Evolutionary conservation across 1,140 invertebrate species (phyloP).

Genomic region (Lethocerus indicus): DNA sequence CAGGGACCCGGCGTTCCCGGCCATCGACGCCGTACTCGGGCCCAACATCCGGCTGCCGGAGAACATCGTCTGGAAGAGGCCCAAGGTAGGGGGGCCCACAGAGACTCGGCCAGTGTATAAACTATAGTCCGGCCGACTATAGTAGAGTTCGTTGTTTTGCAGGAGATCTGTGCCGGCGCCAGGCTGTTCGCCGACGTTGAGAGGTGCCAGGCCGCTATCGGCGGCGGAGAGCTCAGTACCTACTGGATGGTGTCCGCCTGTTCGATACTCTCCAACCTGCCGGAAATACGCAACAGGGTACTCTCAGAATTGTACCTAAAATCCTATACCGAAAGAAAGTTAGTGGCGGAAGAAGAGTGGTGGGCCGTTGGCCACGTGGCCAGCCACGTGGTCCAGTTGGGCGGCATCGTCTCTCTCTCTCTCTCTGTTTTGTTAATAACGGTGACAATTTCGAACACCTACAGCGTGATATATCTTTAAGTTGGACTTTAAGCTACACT

Average conservation of each 20-base stretch:
- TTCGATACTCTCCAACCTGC: conserved; percentile 17
- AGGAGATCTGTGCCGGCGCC: conserved; percentile 17
- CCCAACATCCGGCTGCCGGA: conserved; percentile 12
- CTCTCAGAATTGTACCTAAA: not conserved
- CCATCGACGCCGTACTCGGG: conserved; percentile 15
- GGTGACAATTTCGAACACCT: not conserved
- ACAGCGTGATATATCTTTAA: not conserved
- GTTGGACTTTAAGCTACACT: not conserved
- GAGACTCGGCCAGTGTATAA: not conserved
- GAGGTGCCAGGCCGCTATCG: conserved; percentile 4
- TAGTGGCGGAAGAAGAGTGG: too few relatives aligned
- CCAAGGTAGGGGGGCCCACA: conserved; percentile 8
- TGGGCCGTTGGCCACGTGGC: too few relatives aligned
- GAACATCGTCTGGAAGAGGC: conserved; percentile 18
- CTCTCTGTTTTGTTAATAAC: not conserved
- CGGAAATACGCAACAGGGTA: conserved; percentile 20
- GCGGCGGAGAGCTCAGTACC: conserved; percentile 18
- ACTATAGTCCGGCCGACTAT: not conserved
- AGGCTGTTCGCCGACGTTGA: conserved; percentile 16
- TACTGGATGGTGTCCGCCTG: conserved; percentile 19
- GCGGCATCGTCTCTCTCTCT: too few relatives aligned
- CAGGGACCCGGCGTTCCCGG: conserved; percentile 17
- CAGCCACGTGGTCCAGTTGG: too few relatives aligned
- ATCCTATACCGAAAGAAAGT: not conserved
- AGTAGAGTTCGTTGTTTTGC: not conserved